Percentiles rank a stretch among this genome's conserved stretches.
These are phyloP conservation scores for Drosophila engyochracea DNA, from an alignment of 2,888 invertebrate species.

Conservation along the genomic window DNA sequence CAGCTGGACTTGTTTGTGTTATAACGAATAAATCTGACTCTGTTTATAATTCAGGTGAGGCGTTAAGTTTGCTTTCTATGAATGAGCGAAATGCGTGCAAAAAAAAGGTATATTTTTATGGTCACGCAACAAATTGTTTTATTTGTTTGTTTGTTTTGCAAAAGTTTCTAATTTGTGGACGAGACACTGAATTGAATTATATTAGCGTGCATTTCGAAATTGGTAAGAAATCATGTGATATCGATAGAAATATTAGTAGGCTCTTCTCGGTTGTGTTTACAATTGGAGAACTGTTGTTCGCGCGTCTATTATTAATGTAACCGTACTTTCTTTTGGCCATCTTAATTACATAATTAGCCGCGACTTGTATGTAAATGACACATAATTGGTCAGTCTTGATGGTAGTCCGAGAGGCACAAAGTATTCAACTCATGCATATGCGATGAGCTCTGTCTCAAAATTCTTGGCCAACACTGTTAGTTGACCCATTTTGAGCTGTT, in stretches of 20 bases:
- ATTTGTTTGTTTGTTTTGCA: constrained; percentile 56
- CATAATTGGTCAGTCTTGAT: constrained; percentile 52
- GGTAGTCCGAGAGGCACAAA: constrained; percentile 20
- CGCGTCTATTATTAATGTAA: constrained; percentile 61
- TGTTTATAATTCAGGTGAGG: constrained; percentile 60
- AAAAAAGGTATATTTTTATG: constrained; percentile 41
- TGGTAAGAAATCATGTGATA: not conserved
- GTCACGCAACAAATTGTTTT: constrained; percentile 51
- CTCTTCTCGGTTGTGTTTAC: not conserved
- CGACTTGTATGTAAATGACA: constrained; percentile 43
- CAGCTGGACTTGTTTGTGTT: constrained; percentile 44
- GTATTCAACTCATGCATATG: constrained; percentile 64
- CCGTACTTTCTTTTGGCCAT: constrained; percentile 53
- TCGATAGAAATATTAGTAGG: not conserved
- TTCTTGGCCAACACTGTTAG: constrained; percentile 65
- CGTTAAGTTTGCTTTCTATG: constrained; percentile 65
- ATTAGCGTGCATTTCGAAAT: constrained; percentile 27
- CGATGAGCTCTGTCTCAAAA: constrained; percentile 60
- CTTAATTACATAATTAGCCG: constrained; percentile 59
- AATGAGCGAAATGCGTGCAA: constrained; percentile 53
- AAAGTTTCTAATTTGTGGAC: constrained; percentile 58
- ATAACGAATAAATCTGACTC: constrained; percentile 46
- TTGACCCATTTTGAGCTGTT: constrained; percentile 58
- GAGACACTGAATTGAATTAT: constrained; percentile 40
- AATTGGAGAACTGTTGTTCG: constrained; percentile 27